Base-by-base conservation (phyloP, 30 jellyfish, hydroid and myxozoan species). In the Hydra vulgaris region DNA sequence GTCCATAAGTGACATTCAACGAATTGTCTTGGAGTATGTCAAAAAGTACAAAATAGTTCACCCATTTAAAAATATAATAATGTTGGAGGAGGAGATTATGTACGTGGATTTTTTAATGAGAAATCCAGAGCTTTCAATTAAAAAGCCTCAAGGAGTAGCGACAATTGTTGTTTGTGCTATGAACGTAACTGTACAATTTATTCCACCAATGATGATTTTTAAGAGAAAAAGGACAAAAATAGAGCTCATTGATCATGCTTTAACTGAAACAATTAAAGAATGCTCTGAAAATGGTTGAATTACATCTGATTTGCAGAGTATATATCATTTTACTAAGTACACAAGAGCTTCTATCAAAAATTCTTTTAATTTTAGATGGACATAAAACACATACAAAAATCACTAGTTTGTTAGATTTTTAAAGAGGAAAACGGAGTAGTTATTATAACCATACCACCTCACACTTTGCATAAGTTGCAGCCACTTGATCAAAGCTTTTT, bases 271-370 rank as follows among this genome's bases (percentile, higher is more conserved):
- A n/a, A 73, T 83, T 12, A 80, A 86, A 27, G 73, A 71, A 0
- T 53, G 81, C 61, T 76, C 90, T 12, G 87, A 83, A 18, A 83
- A 73, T 83, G 90, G 90, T 22, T 83, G 81, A 79, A 55, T 76
- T 74, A 56, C 16, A 17, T 73, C 1, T 21, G 90, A 55, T 25
- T n/a, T 22, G 15, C 0, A 79, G 0, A 54, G 23, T 69, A 70
- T 74, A 0, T 52, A 76, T 54, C 89, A 82, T 0, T 74, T 82
- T 54, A 40, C 21, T 15, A 77, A 55, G 18, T n/a, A 27, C 0
- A 77, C 82, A 0, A 40, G 61, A 7, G 21, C 78, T 81, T 1
- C 55, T 8, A 4, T 1, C 15, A 71, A 1, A 74, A 82, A 53
- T 72, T 24, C 25, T 82, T 16, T 73, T 82, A 66, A 82, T 82